A percentile compares a stretch with the other conserved stretches of the same genome.
Evolutionary conservation across 2,888 invertebrate genomes (phyloP).

Genomic region (Mamestra brassicae): DNA sequence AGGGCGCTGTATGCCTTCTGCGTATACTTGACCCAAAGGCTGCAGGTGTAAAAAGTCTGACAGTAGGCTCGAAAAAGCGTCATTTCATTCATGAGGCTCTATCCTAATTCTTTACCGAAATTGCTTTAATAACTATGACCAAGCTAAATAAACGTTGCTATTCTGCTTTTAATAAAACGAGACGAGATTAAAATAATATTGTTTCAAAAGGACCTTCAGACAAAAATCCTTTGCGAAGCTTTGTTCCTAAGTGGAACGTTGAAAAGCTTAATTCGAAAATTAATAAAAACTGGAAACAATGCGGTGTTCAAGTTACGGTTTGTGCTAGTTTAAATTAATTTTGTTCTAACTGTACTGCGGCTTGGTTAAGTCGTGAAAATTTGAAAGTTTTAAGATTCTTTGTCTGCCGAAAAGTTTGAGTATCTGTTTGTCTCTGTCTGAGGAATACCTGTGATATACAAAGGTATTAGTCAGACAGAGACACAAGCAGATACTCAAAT

Average conservation of each 20-base stretch:
- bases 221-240: constrained; percentile 8
- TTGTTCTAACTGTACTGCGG: background rate
- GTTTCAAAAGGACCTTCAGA: constrained; percentile 4
- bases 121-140: constrained; percentile 20
- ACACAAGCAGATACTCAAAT: background rate
- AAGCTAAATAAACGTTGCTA: background rate
- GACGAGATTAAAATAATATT: constrained; percentile 23
- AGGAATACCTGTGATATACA: too few species aligned
- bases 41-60: too few species aligned
- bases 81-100: too few species aligned
- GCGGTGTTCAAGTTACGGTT: background rate
- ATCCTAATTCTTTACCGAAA: constrained; percentile 4
- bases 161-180: constrained; percentile 18
- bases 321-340: background rate
- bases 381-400: too few species aligned
- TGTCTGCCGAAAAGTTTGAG: background rate
- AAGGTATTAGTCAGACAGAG: background rate
- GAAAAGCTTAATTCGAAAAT: constrained; percentile 5
- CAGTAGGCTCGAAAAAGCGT: too few species aligned
- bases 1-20: too few species aligned
- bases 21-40: too few species aligned
- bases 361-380: background rate
- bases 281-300: constrained; percentile 12
- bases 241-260: background rate
- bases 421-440: too few species aligned